These are phyloP conservation scores for Papilio aristodemus DNA, from an alignment of 1,140 invertebrate genomes.

Conservation along the genomic window DNA sequence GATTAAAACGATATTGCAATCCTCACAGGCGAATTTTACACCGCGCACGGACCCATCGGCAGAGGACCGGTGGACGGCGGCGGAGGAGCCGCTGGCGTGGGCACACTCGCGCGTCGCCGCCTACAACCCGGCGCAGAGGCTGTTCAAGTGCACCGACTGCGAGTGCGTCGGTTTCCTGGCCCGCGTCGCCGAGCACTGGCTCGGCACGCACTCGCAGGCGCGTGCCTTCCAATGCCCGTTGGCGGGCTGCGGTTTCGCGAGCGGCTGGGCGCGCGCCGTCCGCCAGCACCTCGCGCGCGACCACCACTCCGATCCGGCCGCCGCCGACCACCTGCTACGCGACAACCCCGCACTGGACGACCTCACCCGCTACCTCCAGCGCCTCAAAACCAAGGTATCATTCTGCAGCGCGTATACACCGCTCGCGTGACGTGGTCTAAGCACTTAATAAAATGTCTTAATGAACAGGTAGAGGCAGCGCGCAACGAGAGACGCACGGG, in stretches of 20 bases:
- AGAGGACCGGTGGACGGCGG: slow-evolving; percentile 86
- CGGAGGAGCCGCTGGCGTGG: slow-evolving; percentile 85
- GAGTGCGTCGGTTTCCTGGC: slow-evolving; percentile 89
- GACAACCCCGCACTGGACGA: slow-evolving; percentile 88
- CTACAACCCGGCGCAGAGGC: slow-evolving; percentile 86
- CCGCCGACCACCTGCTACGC: slow-evolving; percentile 82
- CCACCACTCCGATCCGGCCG: slow-evolving; percentile 82
- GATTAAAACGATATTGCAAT: not conserved
- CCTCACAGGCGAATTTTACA: slow-evolving; percentile 75
- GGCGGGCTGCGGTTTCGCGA: slow-evolving; percentile 85
- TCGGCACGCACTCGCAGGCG: slow-evolving; percentile 89
- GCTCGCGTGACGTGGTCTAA: too few relatives aligned
- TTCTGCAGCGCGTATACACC: not conserved
- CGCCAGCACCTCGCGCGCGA: slow-evolving; percentile 86
- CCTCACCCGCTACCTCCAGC: slow-evolving; percentile 86
- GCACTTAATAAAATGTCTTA: slow-evolving; percentile 28
- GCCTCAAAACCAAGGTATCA: slow-evolving; percentile 83
- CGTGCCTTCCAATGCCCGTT: slow-evolving; percentile 86
- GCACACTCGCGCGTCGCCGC: slow-evolving; percentile 86
- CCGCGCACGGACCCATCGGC: slow-evolving; percentile 75
- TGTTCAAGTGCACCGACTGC: slow-evolving; percentile 88
- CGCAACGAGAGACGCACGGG: slow-evolving; percentile 49
- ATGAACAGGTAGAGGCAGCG: slow-evolving; percentile 54
- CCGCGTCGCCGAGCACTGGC: slow-evolving; percentile 90
- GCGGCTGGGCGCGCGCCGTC: slow-evolving; percentile 88